Evolutionary conservation across 2,888 invertebrate genomes (phyloP).

Genomic region (Cataglyphis rosenhaueri): DNA sequence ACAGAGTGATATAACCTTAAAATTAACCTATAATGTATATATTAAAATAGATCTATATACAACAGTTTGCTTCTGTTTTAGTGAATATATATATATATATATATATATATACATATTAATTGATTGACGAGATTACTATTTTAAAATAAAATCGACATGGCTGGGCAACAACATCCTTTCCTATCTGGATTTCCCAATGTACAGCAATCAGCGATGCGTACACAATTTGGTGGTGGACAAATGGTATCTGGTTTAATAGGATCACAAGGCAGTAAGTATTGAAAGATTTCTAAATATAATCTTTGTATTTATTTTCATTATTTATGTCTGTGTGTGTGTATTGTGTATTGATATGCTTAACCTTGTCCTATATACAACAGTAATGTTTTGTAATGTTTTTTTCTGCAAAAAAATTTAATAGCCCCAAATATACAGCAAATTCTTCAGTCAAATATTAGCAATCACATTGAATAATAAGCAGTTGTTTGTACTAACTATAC

Average conservation of each 20-base stretch:
- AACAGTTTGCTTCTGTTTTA: constrained; percentile 2
- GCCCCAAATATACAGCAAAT: not conserved
- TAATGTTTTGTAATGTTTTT: not conserved
- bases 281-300: not conserved
- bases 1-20: constrained; percentile 30
- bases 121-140: not conserved
- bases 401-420: not conserved
- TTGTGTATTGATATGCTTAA: not conserved
- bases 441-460: not conserved
- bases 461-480: not conserved
- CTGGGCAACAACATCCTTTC: constrained; percentile 91
- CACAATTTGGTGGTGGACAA: constrained; percentile 89
- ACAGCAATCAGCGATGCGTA: constrained; percentile 88
- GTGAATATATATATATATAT: not conserved
- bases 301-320: not conserved
- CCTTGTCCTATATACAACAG: not conserved
- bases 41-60: not conserved
- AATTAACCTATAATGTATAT: not conserved
- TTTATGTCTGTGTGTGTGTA: not conserved
- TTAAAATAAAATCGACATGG: constrained; percentile 86
- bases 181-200: constrained; percentile 89
- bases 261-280: constrained; percentile 82
- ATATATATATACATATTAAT: not conserved
- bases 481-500: not conserved
- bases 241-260: constrained; percentile 89